These are phyloP conservation scores for Monochamus saltuarius DNA, from an alignment of 1,140 invertebrate species.

Conservation along the genomic window DNA sequence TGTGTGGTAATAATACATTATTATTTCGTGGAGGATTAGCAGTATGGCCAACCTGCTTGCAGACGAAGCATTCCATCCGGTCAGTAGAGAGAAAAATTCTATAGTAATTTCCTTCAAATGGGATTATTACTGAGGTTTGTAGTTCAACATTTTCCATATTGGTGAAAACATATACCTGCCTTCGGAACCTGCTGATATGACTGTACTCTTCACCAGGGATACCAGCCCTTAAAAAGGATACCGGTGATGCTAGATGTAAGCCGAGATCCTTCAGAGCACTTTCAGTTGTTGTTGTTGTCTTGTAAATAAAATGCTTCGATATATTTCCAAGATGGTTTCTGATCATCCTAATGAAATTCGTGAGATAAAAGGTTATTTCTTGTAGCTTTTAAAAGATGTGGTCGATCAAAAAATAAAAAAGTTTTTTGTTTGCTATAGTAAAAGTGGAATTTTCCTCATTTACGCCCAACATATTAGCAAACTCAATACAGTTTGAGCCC, in stretches of 20 bases:
- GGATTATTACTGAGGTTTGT: background rate
- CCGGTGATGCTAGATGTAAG: constrained; percentile 3
- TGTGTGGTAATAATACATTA: background rate
- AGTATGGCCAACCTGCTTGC: constrained; percentile 8
- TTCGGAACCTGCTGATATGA: constrained; percentile 14
- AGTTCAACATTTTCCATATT: constrained; percentile 2
- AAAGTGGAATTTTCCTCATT: background rate
- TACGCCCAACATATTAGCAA: background rate
- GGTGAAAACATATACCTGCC: constrained; percentile 15
- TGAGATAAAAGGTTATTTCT: background rate
- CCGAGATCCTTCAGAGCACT: constrained; percentile 9
- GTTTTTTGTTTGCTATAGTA: background rate
- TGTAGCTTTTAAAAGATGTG: constrained; percentile 1
- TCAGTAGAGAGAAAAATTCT: constrained; percentile 11
- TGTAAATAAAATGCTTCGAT: too few species aligned
- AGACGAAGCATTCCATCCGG: background rate
- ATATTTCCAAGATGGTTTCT: constrained; percentile 1
- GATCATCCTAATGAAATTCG: background rate
- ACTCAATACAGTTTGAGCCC: background rate
- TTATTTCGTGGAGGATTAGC: background rate
- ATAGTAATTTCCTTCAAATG: background rate
- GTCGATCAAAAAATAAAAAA: background rate
- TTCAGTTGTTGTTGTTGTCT: too few species aligned
- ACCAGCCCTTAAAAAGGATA: constrained; percentile 15
- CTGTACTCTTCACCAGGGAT: constrained; percentile 14